Evolutionary conservation across 2,113 vertebrate species (phyloP), one percentile per base, ranked within the genome.

Genomic region (Zingel zingel): DNA sequence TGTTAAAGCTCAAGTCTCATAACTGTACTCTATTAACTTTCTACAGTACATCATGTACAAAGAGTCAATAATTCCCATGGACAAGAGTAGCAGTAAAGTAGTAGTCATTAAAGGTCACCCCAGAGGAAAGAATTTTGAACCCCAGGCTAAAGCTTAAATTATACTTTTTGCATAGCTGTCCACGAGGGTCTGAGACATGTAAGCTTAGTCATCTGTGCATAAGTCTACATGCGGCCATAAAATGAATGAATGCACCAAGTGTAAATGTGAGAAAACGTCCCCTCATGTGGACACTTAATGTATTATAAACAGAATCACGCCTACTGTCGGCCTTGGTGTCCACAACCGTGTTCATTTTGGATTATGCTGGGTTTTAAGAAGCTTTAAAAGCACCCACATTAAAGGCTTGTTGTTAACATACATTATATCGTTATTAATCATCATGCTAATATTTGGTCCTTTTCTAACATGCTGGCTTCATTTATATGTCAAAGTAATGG

Each of bases 1-100:
- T 33, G 33, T 33, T 33, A 72, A 71, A 68, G 48, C 61, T 65
- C 66, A 7, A 27, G 33, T 53, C 10, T 56, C 16, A 45, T 72
- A 23, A n/a, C 5, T 63, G 16, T 19, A 14, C 27, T 33, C 8
- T 39, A 47, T 53, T 73, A 68, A 48, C 21, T 30, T 19, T 25
- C 33, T 23, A 58, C 30, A 72, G 39, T 48, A 3, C 5, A 59
- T 65, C 27, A 71, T 43, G 36, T 23, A 23, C 25, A 13, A 45
- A 1, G 30, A 71, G 23, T 50, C 48, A 56, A 25, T 33, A 56
- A 76, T 73, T 6, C 43, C 12, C 51, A 66, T 10, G 53, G 12
- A 27, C 14, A 56, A 61, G 50, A 4, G 23, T 23, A 18, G 53
- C 15, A 45, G 57, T 36, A 58, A 33, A 33, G 33, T 6, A 33